Conservation (phyloP, 2,888 invertebrate species). For the Plagiodera versicolora region DNA sequence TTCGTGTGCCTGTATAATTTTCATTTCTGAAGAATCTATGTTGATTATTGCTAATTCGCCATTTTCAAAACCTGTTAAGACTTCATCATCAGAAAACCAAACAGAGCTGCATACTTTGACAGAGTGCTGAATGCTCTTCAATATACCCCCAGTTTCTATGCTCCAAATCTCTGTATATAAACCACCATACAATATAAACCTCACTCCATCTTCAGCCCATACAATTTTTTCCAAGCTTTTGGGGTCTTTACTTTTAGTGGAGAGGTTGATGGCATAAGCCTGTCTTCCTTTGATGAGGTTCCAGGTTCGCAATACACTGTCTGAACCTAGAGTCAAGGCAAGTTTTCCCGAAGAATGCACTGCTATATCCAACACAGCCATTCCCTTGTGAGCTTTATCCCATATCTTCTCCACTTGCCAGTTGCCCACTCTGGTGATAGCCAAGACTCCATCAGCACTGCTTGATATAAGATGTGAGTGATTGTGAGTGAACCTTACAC, state of each 20-base stretch:
- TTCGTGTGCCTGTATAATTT: conserved; percentile 61
- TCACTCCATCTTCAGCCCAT: conserved; percentile 78
- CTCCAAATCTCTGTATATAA: conserved; percentile 79
- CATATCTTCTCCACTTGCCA: conserved; percentile 84
- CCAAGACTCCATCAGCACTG: conserved; percentile 82
- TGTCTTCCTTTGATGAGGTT: conserved; percentile 89
- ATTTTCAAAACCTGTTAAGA: conserved; percentile 75
- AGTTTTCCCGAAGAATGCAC: conserved; percentile 89
- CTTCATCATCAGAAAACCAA: conserved; percentile 66
- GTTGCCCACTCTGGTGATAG: conserved; percentile 77
- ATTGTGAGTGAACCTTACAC: conserved; percentile 75
- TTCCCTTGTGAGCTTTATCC: conserved; percentile 81
- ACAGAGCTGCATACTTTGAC: conserved; percentile 70
- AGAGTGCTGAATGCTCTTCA: conserved; percentile 67
- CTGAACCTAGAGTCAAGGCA: conserved; percentile 83
- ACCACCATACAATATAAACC: conserved; percentile 75
- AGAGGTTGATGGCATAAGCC: conserved; percentile 87
- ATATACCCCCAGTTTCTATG: conserved; percentile 74
- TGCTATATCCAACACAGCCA: conserved; percentile 71
- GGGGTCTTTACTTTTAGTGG: conserved; percentile 62
- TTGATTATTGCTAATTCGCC: conserved; percentile 67
- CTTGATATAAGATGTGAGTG: conserved; percentile 80
- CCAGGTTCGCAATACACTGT: conserved; percentile 87
- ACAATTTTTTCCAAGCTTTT: conserved; percentile 45
- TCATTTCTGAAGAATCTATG: conserved; percentile 57